A percentile compares a stretch with the other conserved stretches of the same genome.
These are phyloP conservation scores for Podarcis siculus DNA, from an alignment of 2,797 vertebrate genomes.

Conservation along the genomic window DNA sequence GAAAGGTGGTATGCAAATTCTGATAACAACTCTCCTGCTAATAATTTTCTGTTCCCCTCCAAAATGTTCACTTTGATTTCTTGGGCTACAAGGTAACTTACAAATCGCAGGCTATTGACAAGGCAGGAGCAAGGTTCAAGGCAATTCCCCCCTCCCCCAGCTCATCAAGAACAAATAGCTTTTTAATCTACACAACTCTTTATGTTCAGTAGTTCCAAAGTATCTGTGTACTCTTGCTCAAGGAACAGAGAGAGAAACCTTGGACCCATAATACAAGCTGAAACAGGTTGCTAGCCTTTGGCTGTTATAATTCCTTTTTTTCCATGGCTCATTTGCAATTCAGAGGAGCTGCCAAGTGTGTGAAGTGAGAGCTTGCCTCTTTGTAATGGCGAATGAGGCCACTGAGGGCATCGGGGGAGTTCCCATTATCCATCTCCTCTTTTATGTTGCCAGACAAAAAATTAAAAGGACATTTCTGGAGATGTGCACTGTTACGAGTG, in stretches of 20 bases:
- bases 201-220: conserved; percentile 39
- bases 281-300: conserved; percentile 70
- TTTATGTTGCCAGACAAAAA: neutral
- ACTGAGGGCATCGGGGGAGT: neutral
- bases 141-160: conserved; percentile 54
- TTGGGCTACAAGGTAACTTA: conserved; percentile 43
- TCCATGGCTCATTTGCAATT: conserved; percentile 58
- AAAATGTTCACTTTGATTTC: conserved; percentile 20
- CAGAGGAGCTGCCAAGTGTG: conserved; percentile 62
- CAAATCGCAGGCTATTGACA: conserved; percentile 57
- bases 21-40: neutral
- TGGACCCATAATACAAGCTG: conserved; percentile 59
- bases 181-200: conserved; percentile 62
- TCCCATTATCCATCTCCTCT: neutral
- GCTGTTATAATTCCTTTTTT: conserved; percentile 60
- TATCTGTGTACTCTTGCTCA: conserved; percentile 57
- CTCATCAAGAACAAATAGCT: conserved; percentile 64
- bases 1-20: too few relatives aligned
- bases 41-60: neutral
- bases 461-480: neutral
- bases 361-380: conserved; percentile 30
- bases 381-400: neutral
- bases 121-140: conserved; percentile 63
- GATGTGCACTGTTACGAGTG: neutral
- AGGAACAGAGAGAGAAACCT: conserved; percentile 60